These are phyloP conservation scores for Drosophila niveifrons DNA, from an alignment of 2,888 invertebrate genomes.

Conservation along the genomic window DNA sequence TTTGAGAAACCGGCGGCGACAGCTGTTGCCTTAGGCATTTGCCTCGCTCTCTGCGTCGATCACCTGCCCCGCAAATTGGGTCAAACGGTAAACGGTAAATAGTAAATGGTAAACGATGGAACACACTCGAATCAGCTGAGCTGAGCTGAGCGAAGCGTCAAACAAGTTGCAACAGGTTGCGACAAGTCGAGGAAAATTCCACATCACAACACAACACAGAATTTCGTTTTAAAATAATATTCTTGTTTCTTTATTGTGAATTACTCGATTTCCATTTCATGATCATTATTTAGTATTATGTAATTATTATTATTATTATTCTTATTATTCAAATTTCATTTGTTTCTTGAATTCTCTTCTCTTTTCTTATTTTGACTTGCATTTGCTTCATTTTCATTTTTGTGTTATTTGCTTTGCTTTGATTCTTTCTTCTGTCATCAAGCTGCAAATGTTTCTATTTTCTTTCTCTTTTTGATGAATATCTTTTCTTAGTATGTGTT, in stretches of 20 bases:
- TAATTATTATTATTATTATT: slow-evolving; percentile 8
- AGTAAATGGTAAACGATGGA: too few relatives aligned
- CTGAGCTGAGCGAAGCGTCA: slow-evolving; percentile 55
- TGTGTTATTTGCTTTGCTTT: slow-evolving; percentile 1
- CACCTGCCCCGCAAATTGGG: slow-evolving; percentile 53
- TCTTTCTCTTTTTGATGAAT: slow-evolving; percentile 21
- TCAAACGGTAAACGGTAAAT: slow-evolving; percentile 70
- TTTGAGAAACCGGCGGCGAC: slow-evolving; percentile 54
- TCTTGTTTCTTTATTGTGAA: slow-evolving; percentile 55
- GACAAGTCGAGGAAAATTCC: slow-evolving; percentile 10
- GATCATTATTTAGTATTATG: slow-evolving; percentile 22
- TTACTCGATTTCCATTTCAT: slow-evolving; percentile 37
- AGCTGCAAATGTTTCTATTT: slow-evolving; percentile 27
- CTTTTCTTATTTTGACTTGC: slow-evolving; percentile 11
- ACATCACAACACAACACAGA: neutral
- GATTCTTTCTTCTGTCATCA: slow-evolving; percentile 8
- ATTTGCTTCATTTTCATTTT: slow-evolving; percentile 18
- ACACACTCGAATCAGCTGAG: slow-evolving; percentile 66
- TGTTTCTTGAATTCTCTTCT: too few relatives aligned
- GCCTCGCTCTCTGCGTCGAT: slow-evolving; percentile 26
- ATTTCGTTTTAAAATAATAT: slow-evolving; percentile 51
- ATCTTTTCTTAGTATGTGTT: slow-evolving; percentile 11
- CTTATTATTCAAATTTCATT: neutral
- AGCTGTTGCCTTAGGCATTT: slow-evolving; percentile 32
- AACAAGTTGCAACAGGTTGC: slow-evolving; percentile 29